Conservation (phyloP, 2,113 vertebrate genomes). For the Galeopterus variegatus region DNA sequence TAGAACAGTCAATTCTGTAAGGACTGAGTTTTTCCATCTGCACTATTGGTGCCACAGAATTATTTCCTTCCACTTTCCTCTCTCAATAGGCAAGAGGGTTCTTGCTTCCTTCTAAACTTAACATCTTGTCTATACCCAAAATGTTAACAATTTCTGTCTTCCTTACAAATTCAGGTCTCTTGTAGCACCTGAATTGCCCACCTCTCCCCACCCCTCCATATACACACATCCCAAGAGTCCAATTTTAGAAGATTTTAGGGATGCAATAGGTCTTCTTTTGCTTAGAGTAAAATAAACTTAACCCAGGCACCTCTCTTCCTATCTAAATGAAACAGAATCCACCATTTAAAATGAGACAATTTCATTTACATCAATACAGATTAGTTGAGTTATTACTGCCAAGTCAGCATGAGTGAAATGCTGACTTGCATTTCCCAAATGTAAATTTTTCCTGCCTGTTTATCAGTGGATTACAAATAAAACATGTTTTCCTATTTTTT, state of each 20-base stretch:
- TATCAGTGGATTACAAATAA: slow-evolving; percentile 42
- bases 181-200: neutral
- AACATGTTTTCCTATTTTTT: slow-evolving; percentile 25
- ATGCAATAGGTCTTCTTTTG: neutral
- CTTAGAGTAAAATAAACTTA: neutral
- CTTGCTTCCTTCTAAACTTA: neutral
- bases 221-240: neutral
- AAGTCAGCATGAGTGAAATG: neutral
- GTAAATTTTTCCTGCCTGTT: neutral
- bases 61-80: neutral
- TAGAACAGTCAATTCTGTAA: neutral
- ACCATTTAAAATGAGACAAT: neutral
- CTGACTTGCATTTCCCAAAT: neutral
- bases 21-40: neutral
- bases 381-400: neutral
- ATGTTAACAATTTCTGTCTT: neutral
- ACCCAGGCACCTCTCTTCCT: neutral
- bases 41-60: neutral
- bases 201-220: neutral
- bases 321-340: neutral
- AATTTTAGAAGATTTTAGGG: neutral
- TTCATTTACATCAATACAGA: slow-evolving; percentile 18
- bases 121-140: neutral
- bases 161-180: too few relatives aligned
- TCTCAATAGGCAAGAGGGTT: neutral